Base-by-base conservation (phyloP, 2,888 invertebrate genomes). In the Tuberolachnus salignus region DNA sequence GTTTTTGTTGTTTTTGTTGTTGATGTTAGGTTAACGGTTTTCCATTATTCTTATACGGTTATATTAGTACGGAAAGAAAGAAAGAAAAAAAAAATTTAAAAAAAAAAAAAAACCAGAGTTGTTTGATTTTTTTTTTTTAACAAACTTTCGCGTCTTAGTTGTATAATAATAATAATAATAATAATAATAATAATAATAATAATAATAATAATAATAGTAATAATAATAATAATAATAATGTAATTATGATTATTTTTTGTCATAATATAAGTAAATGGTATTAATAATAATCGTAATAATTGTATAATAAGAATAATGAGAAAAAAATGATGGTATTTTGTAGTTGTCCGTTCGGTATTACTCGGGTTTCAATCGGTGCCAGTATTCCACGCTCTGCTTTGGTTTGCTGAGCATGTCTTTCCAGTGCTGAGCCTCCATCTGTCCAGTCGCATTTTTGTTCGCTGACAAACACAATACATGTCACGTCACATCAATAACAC, bases 321-420 rank as follows among this genome's bases (percentile, higher is more conserved):
- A 10, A 53, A 34, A 69, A 34, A 66, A 67, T 46, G 46, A 26
- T 57, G 14, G 57, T 53, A 53, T n/a, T 51, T 55, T 19, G 10
- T 46, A 57, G 21, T 46, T 53, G 6, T 34, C n/a, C n/a, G 34
- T 34, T 34, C 6, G 6, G 3, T 34, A 63, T 90, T 94, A 94
- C 86, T 94, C 94, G 42, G 95, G 94, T 86, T 97, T 97, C 85
- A 97, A 90, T 86, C 97, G 92, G 88, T 97, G 97, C 97, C 97
- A 97, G 86, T 97, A 96, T 69, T 96, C 94, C 84, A 97, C 94
- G 84, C 94, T 95, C 87, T 97, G 97, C 83, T 96, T 89, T 26
- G 97, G 97, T 87, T 97, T 97, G 81, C 95, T 94, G 83, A 97
- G 95, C 97, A 97, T 97, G 85, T 97, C 97, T 85, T 96, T 96